Conservation (phyloP, 2,797 vertebrate genomes). For the Anabacerthia variegaticeps region DNA sequence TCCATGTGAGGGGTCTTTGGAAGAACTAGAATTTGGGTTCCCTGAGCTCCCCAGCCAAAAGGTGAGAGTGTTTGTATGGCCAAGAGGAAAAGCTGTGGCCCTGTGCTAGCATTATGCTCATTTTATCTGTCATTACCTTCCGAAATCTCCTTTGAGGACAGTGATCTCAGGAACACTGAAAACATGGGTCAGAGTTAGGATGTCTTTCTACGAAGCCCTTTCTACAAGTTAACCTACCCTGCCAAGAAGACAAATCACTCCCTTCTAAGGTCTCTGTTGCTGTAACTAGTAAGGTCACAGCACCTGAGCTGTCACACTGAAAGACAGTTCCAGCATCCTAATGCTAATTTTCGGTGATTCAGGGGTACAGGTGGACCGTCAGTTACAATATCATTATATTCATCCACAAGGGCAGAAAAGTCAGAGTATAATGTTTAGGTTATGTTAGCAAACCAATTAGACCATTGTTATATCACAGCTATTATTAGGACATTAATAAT, state of each 20-base stretch:
- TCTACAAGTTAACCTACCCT: not conserved
- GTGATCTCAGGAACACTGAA: not conserved
- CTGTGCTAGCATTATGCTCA: not conserved
- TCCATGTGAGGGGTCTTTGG: not conserved
- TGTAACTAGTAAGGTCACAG: not conserved
- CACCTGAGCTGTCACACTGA: not conserved
- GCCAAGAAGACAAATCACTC: not conserved
- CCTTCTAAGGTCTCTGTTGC: not conserved
- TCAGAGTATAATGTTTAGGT: not conserved
- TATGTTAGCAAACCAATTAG: not conserved
- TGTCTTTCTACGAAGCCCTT: not conserved
- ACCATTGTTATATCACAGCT: not conserved
- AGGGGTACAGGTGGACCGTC: not conserved
- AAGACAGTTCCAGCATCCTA: not conserved
- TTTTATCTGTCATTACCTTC: not conserved
- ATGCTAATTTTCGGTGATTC: not conserved
- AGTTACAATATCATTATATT: not conserved
- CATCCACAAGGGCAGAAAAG: not conserved
- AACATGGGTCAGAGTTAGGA: rapidly evolving
- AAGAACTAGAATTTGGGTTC: not conserved
- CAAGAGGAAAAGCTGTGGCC: not conserved
- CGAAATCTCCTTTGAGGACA: not conserved
- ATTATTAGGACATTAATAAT: not conserved
- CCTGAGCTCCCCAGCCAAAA: not conserved
- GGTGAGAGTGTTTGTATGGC: not conserved